Percentiles rank a stretch among this genome's conserved stretches.
Conservation (phyloP, 2,113 vertebrate species). For the Willisornis vidua region DNA sequence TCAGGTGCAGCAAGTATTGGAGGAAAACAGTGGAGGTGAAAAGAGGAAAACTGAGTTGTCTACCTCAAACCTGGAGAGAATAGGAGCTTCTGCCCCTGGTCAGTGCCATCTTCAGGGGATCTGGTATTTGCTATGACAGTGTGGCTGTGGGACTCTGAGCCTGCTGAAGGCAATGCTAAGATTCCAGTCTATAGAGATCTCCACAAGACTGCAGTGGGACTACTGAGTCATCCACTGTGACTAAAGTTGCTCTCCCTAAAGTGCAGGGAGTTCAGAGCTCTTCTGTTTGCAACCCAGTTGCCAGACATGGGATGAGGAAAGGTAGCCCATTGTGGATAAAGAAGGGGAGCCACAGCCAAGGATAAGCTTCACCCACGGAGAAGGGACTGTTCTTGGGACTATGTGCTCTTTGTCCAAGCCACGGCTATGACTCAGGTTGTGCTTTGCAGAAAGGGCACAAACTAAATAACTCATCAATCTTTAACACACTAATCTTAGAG, state of each 20-base stretch:
- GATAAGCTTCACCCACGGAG: rapidly evolving
- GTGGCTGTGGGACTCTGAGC: background rate
- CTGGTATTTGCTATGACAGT: background rate
- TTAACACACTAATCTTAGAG: rapidly evolving
- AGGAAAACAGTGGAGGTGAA: background rate
- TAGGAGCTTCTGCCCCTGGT: background rate
- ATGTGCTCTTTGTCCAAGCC: background rate
- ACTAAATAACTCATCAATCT: background rate
- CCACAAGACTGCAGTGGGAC: background rate
- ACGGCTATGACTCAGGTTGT: background rate
- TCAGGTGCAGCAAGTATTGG: background rate
- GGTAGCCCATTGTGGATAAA: background rate
- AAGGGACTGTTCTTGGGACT: background rate
- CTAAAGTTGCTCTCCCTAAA: background rate
- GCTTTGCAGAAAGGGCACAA: background rate
- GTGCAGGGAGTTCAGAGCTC: background rate
- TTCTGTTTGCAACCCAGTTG: background rate
- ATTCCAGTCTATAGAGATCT: background rate
- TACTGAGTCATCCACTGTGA: background rate
- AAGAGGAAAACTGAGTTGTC: background rate
- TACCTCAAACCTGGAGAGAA: background rate
- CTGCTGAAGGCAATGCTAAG: background rate
- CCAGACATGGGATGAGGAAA: background rate
- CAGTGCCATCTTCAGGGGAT: background rate
- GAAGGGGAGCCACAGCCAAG: background rate